A percentile compares a stretch with the other conserved stretches of the same genome.
Evolutionary conservation across 1,140 invertebrate species (phyloP).

Genomic region (Trachymyrmex cornetzi): DNA sequence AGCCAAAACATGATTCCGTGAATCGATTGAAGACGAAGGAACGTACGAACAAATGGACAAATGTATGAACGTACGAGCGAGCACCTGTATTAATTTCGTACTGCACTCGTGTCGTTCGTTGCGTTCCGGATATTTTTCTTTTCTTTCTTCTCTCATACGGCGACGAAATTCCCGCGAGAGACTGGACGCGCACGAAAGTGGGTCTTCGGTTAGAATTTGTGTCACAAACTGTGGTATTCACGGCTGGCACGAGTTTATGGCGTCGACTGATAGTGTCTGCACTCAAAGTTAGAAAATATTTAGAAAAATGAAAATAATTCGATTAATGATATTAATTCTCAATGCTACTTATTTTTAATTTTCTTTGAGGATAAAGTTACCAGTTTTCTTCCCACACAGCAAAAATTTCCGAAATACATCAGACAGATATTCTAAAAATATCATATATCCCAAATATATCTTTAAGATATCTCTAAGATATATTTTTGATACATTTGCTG

Average conservation of each 20-base stretch:
- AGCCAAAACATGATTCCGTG: constrained; percentile 76
- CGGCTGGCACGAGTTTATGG: constrained; percentile 31
- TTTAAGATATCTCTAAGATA: too few species aligned
- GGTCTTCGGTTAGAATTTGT: constrained; percentile 61
- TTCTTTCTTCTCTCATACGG: constrained; percentile 21
- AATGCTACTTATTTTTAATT: not conserved
- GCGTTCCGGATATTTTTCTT: constrained; percentile 55
- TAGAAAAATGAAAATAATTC: not conserved
- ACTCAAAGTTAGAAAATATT: constrained; percentile 17
- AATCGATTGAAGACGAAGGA: not conserved
- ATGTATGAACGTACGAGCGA: not conserved
- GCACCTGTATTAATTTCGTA: constrained; percentile 43
- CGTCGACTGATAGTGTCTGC: not conserved
- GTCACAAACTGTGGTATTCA: constrained; percentile 36
- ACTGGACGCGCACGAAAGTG: constrained; percentile 48
- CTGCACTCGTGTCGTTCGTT: constrained; percentile 32
- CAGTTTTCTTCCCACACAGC: too few species aligned
- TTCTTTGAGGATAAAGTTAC: not conserved
- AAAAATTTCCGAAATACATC: too few species aligned
- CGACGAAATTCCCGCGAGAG: constrained; percentile 39
- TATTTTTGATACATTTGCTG: too few species aligned
- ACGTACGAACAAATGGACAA: not conserved
- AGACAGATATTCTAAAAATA: too few species aligned
- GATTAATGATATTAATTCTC: not conserved
- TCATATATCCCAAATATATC: too few species aligned